A percentile compares a stretch with the other conserved stretches of the same genome.
phyloP scores from a whole-genome alignment of 2,113 vertebrate species.

The Mystacornis crossleyi region DNA sequence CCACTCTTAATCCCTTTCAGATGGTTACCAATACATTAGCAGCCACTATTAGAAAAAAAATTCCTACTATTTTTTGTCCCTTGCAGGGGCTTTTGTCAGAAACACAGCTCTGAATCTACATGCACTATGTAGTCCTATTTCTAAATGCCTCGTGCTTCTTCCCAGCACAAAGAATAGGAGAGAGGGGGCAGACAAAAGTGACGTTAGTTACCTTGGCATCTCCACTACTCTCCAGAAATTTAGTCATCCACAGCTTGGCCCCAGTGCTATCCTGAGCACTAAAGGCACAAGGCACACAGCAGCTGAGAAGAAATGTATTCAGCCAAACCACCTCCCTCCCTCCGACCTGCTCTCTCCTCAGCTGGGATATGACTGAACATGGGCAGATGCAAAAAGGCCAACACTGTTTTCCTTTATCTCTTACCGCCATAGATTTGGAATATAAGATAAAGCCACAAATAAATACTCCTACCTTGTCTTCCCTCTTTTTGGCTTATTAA shows the following conservation, averaged over 20 bases:
- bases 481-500: background rate
- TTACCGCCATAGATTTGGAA: accelerated
- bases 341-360: background rate
- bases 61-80: background rate
- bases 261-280: background rate
- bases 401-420: accelerated
- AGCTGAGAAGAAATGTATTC: background rate
- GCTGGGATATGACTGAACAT: background rate
- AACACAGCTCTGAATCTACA: background rate
- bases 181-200: background rate
- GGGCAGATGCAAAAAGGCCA: background rate
- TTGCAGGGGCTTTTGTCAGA: background rate
- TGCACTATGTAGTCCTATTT: background rate
- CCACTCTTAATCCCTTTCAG: background rate
- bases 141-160: background rate
- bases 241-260: background rate
- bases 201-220: background rate
- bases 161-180: background rate
- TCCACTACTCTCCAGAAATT: background rate
- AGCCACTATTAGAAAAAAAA: background rate
- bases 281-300: background rate
- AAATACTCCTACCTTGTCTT: background rate
- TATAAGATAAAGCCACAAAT: accelerated
- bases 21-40: background rate
- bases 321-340: background rate